phyloP scores from a whole-genome alignment of 2,888 invertebrate genomes.

The Eupithecia subumbrata region DNA sequence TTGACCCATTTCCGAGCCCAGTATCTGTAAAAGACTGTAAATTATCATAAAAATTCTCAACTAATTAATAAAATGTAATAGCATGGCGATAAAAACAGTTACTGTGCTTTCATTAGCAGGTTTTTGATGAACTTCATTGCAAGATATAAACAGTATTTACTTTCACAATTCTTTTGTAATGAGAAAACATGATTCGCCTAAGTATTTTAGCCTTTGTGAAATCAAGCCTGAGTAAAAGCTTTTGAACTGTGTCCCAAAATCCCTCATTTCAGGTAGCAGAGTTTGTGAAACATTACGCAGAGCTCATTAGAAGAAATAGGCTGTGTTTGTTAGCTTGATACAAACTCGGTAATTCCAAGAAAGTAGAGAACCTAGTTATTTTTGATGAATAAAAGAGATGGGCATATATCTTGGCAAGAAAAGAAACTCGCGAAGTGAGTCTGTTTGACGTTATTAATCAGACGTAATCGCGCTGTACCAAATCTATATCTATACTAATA shows the following conservation, averaged over 20 bases:
- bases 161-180: neutral
- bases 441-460: neutral
- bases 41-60: slow-evolving; percentile 57
- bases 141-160: neutral
- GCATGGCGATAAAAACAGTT: slow-evolving; percentile 47
- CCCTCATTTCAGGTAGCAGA: slow-evolving; percentile 1
- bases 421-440: neutral
- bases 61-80: slow-evolving; percentile 61
- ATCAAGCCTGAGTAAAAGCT: neutral
- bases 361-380: neutral
- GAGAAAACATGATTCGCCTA: neutral
- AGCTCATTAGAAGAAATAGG: neutral
- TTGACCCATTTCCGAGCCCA: slow-evolving; percentile 52
- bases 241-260: neutral
- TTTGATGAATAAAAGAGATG: neutral
- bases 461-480: too few species aligned
- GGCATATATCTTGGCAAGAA: neutral
- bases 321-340: neutral
- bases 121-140: slow-evolving; percentile 1
- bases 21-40: slow-evolving; percentile 55
- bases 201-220: neutral
- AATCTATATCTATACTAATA: too few species aligned
- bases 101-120: slow-evolving; percentile 24
- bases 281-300: slow-evolving; percentile 1
- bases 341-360: neutral